Evolutionary conservation across 1,140 invertebrate genomes (phyloP), one percentile per base, ranked within the genome.

Genomic region (Coptotermes formosanus): DNA sequence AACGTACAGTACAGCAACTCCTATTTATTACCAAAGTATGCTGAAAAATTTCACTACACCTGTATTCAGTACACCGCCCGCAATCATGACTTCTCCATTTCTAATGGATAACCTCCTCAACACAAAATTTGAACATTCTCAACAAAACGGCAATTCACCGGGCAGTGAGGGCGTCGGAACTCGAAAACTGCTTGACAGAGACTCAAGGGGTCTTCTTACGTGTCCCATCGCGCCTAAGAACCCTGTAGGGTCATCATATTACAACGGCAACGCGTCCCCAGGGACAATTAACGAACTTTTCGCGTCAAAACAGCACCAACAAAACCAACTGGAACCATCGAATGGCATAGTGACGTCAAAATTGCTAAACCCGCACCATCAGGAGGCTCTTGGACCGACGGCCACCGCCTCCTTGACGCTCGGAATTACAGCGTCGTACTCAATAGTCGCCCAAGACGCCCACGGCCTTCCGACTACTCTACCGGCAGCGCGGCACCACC

Each of bases 381-480:
- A 25, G 11, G 82, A 44, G 43, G 30, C 84, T 45, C 55, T 83
- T 23, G 55, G 45, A 4, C 52, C 45, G 3, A 87, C 86, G 19
- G 87, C 88, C 9, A 85, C 87, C 19, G 83, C 88, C 55, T 89
- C 88, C 8, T 69, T 88, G 32, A 88, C 87, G n/a, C 83, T 88
- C 38, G 88, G 88, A 44, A 88, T 88, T 21, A 88, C 88, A 23
- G 88, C 88, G 16, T 88, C 88, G 11, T 89, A 89, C 85, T 87
- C 87, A 0, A 88, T 88, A 82, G 88, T 88, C 16, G 25, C 84
- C 16, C 69, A 52, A 55, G 38, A n/a, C 82, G 0, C 83, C 25
- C 45, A 84, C 45, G 38, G 52, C 4, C 52, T 55, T 12, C 52
- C 30, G 43, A 43, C 43, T 21, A 83, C 43, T 25, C 43, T 45